Conservation (phyloP, 2,113 vertebrate genomes). For the Lichenostomus cassidix region DNA sequence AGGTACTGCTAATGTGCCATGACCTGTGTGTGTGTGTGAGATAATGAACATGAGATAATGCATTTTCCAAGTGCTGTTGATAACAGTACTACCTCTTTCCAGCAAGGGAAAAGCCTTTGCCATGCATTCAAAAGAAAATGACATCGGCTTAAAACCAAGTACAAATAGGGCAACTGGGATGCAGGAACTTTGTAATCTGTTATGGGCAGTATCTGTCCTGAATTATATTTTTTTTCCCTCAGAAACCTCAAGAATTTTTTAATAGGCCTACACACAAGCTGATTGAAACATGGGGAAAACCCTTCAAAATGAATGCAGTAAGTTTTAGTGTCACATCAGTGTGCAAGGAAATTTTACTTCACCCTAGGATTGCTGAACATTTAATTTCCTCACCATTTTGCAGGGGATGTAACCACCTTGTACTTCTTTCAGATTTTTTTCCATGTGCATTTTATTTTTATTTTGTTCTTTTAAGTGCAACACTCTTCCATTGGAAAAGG, state of each 20-base stretch:
- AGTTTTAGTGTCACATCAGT: background rate
- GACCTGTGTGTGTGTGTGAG: background rate
- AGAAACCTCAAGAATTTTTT: background rate
- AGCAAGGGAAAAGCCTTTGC: background rate
- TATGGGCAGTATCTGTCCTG: background rate
- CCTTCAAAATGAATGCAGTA: background rate
- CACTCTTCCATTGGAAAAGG: background rate
- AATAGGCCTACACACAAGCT: background rate
- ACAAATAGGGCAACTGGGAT: background rate
- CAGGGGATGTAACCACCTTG: background rate
- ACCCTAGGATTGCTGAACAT: background rate
- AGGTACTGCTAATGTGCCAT: background rate
- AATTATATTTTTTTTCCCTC: background rate
- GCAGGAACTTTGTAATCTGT: background rate
- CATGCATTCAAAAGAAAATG: background rate
- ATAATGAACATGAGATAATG: background rate
- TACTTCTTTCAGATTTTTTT: background rate
- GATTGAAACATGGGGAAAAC: background rate
- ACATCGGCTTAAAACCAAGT: background rate
- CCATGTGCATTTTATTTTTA: background rate
- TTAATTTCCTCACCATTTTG: background rate
- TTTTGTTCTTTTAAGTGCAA: background rate
- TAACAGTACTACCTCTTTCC: background rate
- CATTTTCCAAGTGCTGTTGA: background rate
- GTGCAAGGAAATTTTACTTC: background rate